Conservation (phyloP, 2,888 invertebrate genomes). For the Synergus laeviventris region DNA sequence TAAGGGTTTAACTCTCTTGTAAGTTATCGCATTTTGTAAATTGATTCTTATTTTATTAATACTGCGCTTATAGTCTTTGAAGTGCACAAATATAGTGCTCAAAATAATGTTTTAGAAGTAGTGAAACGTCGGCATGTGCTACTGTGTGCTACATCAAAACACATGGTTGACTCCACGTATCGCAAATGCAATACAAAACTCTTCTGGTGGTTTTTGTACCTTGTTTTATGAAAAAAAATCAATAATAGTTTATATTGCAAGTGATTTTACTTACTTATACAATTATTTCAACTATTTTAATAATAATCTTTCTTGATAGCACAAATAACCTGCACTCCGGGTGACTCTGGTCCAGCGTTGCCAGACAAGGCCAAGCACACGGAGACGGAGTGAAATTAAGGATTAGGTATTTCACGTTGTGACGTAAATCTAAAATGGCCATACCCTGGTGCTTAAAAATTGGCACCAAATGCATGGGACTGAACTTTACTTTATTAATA, state of each 20-base stretch:
- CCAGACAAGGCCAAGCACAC: too few species aligned
- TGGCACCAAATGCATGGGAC: too few species aligned
- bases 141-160: too few species aligned
- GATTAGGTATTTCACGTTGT: too few species aligned
- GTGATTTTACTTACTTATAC: constrained; percentile 15
- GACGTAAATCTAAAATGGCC: too few species aligned
- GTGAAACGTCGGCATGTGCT: constrained; percentile 16
- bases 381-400: too few species aligned
- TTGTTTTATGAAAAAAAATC: not conserved
- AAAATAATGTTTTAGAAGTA: not conserved
- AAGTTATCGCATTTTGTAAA: not conserved
- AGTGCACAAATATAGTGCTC: not conserved
- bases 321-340: too few species aligned
- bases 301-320: constrained; percentile 3
- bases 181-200: not conserved
- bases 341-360: too few species aligned
- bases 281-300: constrained; percentile 6
- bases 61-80: not conserved
- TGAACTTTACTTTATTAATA: too few species aligned
- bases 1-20: not conserved
- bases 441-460: too few species aligned
- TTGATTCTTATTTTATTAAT: not conserved
- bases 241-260: not conserved
- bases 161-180: constrained; percentile 14
- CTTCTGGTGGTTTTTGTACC: not conserved